These are phyloP conservation scores for Meta bourneti DNA, from an alignment of 2,888 invertebrate genomes.

Conservation along the genomic window DNA sequence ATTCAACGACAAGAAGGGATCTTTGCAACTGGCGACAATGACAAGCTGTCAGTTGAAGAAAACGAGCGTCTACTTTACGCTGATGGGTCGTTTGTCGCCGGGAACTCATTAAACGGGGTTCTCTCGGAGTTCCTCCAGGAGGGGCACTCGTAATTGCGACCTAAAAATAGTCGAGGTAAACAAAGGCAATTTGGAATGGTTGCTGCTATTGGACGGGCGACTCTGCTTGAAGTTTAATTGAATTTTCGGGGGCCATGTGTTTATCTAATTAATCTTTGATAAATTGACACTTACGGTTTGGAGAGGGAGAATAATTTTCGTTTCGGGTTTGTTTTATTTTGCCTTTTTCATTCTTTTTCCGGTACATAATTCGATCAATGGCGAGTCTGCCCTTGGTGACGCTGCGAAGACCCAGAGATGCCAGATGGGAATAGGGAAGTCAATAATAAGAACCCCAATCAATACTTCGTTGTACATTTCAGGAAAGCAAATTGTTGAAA, in stretches of 20 bases:
- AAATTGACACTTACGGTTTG: not conserved
- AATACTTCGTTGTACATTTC: not conserved
- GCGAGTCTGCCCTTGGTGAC: not conserved
- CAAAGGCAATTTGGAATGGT: not conserved
- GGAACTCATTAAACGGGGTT: conserved; percentile 8
- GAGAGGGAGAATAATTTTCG: not conserved
- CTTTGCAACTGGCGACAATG: not conserved
- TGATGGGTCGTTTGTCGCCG: not conserved
- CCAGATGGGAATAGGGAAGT: not conserved
- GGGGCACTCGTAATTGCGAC: not conserved
- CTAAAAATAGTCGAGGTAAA: not conserved
- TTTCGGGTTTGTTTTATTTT: not conserved
- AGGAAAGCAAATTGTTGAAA: no score
- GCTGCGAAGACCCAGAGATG: not conserved
- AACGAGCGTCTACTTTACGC: not conserved
- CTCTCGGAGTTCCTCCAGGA: not conserved
- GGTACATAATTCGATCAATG: not conserved
- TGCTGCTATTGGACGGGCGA: not conserved
- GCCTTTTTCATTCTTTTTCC: not conserved
- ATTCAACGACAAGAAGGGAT: not conserved
- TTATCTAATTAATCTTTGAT: conserved; percentile 4
- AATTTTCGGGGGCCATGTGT: conserved; percentile 15
- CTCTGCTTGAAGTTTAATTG: conserved; percentile 23
- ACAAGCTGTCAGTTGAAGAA: conserved; percentile 20
- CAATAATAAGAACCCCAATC: not conserved